Evolutionary conservation across 2,888 invertebrate species (phyloP), one percentile per base, ranked within the genome.

Genomic region (Cephonodes hylas): DNA sequence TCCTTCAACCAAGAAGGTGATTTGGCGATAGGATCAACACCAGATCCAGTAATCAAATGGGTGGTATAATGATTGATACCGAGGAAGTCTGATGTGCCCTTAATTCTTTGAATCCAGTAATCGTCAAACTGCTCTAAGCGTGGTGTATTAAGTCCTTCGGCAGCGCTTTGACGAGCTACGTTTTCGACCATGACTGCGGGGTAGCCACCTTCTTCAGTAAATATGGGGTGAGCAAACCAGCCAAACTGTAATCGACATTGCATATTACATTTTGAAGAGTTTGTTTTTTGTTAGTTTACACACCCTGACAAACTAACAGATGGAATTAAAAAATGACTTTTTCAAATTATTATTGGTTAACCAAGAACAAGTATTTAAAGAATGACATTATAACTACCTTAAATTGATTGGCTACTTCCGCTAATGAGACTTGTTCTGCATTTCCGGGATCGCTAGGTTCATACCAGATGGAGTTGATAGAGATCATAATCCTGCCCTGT

Each of bases 221-320:
- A 93, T 63, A 93, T 93, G 0, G 93, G 93, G 71, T 93, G 90
- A 0, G 93, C 93, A 67, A 93, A 93, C 93, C 93, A 93, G 65
- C 93, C 93, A 64, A 93, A 91, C 93, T 93, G 75, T 48, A 80
- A 71, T 64, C 7, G 60, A 10, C 60, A 59, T 64, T 7, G 22
- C 20, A 46, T 60, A 61, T 42, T 10, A 15, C 31, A 8, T 27
- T 45, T 13, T n/a, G 20, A 2, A 45, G 18, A n/a, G n/a, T n/a
- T n/a, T n/a, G n/a, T n/a, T n/a, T n/a, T n/a, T n/a, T n/a, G n/a
- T n/a, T n/a, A n/a, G n/a, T n/a, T n/a, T n/a, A n/a, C n/a, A n/a
- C n/a, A n/a, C n/a, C n/a, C n/a, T n/a, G n/a, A n/a, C n/a, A n/a
- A n/a, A n/a, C n/a, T n/a, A n/a, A n/a, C n/a, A n/a, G n/a, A n/a